Percentiles rank a stretch among this genome's conserved stretches.
These are phyloP conservation scores for Pseudomyrmex sp. DNA, from an alignment of 1,140 invertebrate species.

Conservation along the genomic window DNA sequence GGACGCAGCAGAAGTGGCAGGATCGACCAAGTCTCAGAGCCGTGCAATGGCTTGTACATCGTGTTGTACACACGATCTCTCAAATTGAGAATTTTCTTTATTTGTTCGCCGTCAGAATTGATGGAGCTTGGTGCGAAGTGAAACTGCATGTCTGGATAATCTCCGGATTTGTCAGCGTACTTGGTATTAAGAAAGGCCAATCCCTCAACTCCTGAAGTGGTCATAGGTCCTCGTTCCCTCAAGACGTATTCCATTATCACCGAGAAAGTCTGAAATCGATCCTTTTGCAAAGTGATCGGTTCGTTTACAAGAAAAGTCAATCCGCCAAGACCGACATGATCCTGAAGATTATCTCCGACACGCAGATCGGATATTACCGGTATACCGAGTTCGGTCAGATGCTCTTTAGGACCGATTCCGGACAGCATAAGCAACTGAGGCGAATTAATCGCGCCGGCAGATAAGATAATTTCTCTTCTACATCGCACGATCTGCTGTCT, in stretches of 20 bases:
- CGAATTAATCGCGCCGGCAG: slow-evolving; percentile 92
- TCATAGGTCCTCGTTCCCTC: slow-evolving; percentile 92
- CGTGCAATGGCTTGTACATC: slow-evolving; percentile 92
- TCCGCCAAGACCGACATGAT: slow-evolving; percentile 93
- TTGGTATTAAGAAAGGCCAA: slow-evolving; percentile 94
- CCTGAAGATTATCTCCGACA: slow-evolving; percentile 94
- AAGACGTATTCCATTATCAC: slow-evolving; percentile 93
- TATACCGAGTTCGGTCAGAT: slow-evolving; percentile 91
- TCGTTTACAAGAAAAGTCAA: slow-evolving; percentile 93
- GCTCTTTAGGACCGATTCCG: slow-evolving; percentile 93
- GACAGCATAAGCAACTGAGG: slow-evolving; percentile 96
- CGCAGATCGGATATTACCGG: slow-evolving; percentile 90
- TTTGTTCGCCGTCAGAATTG: slow-evolving; percentile 92
- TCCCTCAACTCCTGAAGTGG: slow-evolving; percentile 92
- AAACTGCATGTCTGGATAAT: slow-evolving; percentile 95
- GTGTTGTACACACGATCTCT: slow-evolving; percentile 93
- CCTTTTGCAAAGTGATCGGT: slow-evolving; percentile 91
- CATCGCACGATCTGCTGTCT: slow-evolving; percentile 88
- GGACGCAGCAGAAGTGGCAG: slow-evolving; percentile 92
- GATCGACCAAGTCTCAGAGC: slow-evolving; percentile 93
- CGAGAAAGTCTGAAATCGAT: slow-evolving; percentile 90
- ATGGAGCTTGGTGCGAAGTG: slow-evolving; percentile 93
- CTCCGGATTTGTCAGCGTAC: slow-evolving; percentile 89
- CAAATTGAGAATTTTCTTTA: slow-evolving; percentile 91
- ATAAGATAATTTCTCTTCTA: slow-evolving; percentile 91